These are phyloP conservation scores for Taurulus bubalis DNA, from an alignment of 2,113 vertebrate genomes.

Conservation along the genomic window DNA sequence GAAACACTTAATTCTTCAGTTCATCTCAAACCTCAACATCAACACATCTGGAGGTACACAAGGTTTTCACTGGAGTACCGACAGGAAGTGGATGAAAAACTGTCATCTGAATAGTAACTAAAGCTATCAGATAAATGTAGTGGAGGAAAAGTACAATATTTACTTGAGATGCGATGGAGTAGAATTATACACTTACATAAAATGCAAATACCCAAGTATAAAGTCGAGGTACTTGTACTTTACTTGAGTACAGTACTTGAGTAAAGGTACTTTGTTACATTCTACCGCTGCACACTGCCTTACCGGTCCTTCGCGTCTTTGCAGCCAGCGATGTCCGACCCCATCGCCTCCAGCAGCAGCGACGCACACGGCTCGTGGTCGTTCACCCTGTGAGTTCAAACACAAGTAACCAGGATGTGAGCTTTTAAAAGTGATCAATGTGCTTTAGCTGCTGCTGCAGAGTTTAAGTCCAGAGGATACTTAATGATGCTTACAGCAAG, in stretches of 20 bases:
- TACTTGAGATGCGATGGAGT: no score
- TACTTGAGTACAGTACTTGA: background rate
- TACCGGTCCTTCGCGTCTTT: conserved; percentile 93
- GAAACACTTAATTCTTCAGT: no score
- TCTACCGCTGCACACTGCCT: background rate
- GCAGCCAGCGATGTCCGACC: conserved; percentile 90
- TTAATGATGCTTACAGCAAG: background rate
- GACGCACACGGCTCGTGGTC: conserved; percentile 93
- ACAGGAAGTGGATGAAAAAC: no score
- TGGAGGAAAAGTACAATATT: no score
- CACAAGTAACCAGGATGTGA: background rate
- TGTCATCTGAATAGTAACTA: no score
- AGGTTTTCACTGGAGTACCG: no score
- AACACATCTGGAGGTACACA: no score
- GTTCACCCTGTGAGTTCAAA: conserved; percentile 85
- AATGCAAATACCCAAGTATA: no score
- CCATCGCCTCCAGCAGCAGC: conserved; percentile 92
- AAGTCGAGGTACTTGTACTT: no score
- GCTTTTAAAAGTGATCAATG: background rate
- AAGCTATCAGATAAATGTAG: no score
- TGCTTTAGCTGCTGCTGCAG: background rate
- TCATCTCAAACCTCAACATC: no score
- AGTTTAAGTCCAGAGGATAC: background rate
- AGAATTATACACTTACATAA: no score
- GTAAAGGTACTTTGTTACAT: background rate